Base-by-base conservation (phyloP, 2,888 invertebrate genomes). In the Drosophila paramelanica region DNA sequence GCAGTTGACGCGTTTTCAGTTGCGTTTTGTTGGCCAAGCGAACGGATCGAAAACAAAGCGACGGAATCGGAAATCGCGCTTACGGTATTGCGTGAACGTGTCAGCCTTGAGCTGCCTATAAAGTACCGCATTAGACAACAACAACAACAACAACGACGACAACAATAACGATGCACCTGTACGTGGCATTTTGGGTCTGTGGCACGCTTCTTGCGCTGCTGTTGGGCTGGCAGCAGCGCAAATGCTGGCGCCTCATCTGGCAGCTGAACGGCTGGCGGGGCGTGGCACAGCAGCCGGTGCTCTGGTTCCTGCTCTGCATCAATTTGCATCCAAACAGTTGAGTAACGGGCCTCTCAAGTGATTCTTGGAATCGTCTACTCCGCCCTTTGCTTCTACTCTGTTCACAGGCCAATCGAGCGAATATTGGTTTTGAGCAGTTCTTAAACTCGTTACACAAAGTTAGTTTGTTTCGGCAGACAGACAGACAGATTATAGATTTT, bases 241-340 rank as follows among this genome's bases (percentile, higher is more conserved):
- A 89, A 45, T 88, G 82, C 47, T 90, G 90, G 91, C 77, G 81
- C 42, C 87, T 91, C 65, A 88, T 91, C 61, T 91, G 91, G 91
- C 89, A 91, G 62, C 65, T 91, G 13, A 91, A 91, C 33, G 92
- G 91, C 3, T 89, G 81, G 83, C 76, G 89, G 45, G 92, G 91
- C 17, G 71, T 92, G 64, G 57, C 84, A 20, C 91, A 91, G 38
- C 91, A 91, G 49, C 92, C 91, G 0, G n/a, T 91, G 13, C 72
- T 91, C 47, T 91, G 91, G 91, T 58, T 90, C 11, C 57, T 91
- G 3, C 71, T 91, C 74, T 76, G 87, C 65, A 73, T 89, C 60
- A 82, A 90, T 60, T 60, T 91, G 59, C 89, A 91, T 71, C 91
- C 92, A 46, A 89, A 92, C 65, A 89, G 91, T 91, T 82, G 74